A percentile compares a stretch with the other conserved stretches of the same genome.
Evolutionary conservation across 1,140 invertebrate species (phyloP).

Genomic region (Trichogramma pretiosum): DNA sequence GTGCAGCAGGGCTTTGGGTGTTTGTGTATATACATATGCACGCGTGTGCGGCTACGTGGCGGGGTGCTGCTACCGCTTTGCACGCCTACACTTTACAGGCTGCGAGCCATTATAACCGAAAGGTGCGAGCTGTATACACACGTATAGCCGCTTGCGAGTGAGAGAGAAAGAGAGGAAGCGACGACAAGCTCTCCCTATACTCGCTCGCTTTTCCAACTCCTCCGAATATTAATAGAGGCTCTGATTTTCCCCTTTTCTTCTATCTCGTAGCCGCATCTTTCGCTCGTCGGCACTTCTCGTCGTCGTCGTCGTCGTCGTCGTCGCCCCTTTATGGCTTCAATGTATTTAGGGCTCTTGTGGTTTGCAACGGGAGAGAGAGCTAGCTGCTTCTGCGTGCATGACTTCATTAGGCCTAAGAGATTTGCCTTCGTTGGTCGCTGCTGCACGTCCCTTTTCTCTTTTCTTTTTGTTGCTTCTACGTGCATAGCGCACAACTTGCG

Average conservation of each 20-base stretch:
- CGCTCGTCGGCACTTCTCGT: too few species aligned
- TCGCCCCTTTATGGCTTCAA: neutral
- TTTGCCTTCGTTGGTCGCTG: too few species aligned
- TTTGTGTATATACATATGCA: too few species aligned
- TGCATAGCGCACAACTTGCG: too few species aligned
- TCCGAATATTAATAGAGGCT: slow-evolving; percentile 1
- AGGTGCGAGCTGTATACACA: neutral
- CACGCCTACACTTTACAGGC: too few species aligned
- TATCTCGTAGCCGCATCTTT: neutral
- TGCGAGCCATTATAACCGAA: too few species aligned
- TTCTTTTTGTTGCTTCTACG: too few species aligned
- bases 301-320: neutral
- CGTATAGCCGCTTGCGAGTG: neutral
- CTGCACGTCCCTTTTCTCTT: too few species aligned
- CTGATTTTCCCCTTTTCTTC: neutral
- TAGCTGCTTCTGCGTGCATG: neutral
- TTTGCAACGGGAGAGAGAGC: too few species aligned
- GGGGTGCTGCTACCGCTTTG: slow-evolving; percentile 20
- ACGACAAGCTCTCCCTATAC: neutral
- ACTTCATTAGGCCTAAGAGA: neutral
- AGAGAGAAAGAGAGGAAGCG: neutral
- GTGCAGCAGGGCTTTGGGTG: too few species aligned
- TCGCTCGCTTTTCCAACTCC: neutral
- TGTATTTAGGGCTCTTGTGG: too few species aligned
- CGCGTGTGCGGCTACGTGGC: too few species aligned